phyloP scores from a whole-genome alignment of 2,888 invertebrate species.

The Yponomeuta sedellus region DNA sequence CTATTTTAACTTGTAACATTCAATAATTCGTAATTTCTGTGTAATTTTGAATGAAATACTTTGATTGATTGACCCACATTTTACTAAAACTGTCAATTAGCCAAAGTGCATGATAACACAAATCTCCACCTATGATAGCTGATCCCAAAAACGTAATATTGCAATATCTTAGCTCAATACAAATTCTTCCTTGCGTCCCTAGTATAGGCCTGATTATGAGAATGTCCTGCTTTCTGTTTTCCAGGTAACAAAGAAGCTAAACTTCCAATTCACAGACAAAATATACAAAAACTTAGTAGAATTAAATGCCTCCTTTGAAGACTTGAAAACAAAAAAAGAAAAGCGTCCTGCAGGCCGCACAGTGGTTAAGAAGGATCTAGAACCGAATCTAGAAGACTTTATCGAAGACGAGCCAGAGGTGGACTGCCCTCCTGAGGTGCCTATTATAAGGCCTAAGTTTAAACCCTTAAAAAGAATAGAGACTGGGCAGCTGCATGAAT shows the following conservation, averaged over 20 bases:
- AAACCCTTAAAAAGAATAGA: slow-evolving; percentile 48
- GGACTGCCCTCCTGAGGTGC: slow-evolving; percentile 49
- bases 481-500: slow-evolving; percentile 46
- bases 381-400: slow-evolving; percentile 68
- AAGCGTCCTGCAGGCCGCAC: slow-evolving; percentile 32
- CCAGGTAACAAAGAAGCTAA: slow-evolving; percentile 62
- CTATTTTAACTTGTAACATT: too few relatives aligned
- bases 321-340: slow-evolving; percentile 40
- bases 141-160: too few relatives aligned
- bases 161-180: too few relatives aligned
- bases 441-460: slow-evolving; percentile 47
- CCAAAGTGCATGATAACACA: too few relatives aligned
- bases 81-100: too few relatives aligned
- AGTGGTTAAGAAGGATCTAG: slow-evolving; percentile 50
- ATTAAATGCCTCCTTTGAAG: slow-evolving; percentile 51
- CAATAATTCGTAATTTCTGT: too few relatives aligned
- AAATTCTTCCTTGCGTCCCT: too few relatives aligned
- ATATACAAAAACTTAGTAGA: slow-evolving; percentile 66
- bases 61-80: too few relatives aligned
- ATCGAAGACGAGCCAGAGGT: slow-evolving; percentile 47
- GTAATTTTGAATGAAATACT: too few relatives aligned
- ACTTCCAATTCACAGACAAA: slow-evolving; percentile 65
- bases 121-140: too few relatives aligned
- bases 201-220: too few relatives aligned
- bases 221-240: slow-evolving; percentile 25